Conservation (phyloP, 2,797 vertebrate genomes). For the Myotis myotis region DNA sequence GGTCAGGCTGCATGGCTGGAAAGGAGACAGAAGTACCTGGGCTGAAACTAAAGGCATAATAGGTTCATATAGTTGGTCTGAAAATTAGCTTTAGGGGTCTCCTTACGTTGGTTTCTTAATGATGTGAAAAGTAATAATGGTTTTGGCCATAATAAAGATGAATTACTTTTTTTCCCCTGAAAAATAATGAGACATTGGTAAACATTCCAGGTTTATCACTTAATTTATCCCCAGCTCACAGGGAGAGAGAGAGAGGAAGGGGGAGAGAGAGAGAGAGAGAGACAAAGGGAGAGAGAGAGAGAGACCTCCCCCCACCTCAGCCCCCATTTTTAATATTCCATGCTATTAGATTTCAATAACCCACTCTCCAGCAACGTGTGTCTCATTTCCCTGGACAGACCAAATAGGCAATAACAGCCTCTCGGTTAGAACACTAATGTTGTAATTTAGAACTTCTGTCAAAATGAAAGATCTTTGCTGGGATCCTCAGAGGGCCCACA, state of each 20-base stretch:
- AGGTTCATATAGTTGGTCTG: constrained; percentile 55
- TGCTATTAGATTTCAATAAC: constrained; percentile 95
- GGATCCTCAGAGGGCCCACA: constrained; percentile 83
- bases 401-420: constrained; percentile 93
- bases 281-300: not conserved
- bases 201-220: constrained; percentile 88
- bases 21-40: constrained; percentile 19
- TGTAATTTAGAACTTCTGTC: constrained; percentile 87
- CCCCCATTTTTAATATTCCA: constrained; percentile 90
- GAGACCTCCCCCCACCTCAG: constrained; percentile 51
- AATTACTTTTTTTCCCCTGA: constrained; percentile 84
- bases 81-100: constrained; percentile 78
- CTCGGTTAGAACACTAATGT: constrained; percentile 86
- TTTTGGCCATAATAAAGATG: constrained; percentile 91
- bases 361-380: constrained; percentile 88
- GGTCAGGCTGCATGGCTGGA: not conserved
- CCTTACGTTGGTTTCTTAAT: constrained; percentile 76
- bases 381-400: constrained; percentile 96
- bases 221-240: constrained; percentile 91
- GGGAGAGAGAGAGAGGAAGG: constrained; percentile 17
- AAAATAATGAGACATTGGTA: constrained; percentile 86
- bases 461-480: constrained; percentile 86
- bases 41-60: constrained; percentile 64
- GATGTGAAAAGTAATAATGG: constrained; percentile 77
- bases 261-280: constrained; percentile 31